Percentiles rank a stretch among this genome's conserved stretches.
phyloP scores from a whole-genome alignment of 2,797 vertebrate genomes.

The Echiichthys vipera region DNA sequence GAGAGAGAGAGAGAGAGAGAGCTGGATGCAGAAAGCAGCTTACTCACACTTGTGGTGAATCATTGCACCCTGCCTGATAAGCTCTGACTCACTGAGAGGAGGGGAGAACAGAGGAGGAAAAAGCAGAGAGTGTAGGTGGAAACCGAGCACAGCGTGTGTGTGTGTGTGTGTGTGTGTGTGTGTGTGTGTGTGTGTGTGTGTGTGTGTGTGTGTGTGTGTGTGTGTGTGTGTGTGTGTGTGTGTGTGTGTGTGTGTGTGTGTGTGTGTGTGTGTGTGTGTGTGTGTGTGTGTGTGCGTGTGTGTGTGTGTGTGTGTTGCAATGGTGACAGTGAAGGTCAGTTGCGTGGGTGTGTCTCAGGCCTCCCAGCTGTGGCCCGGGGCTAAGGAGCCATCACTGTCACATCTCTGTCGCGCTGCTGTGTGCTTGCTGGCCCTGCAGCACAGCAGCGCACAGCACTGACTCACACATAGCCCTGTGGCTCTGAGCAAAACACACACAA shows the following conservation, averaged over 20 bases:
- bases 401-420: slow-evolving; percentile 75
- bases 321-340: slow-evolving; percentile 85
- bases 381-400: slow-evolving; percentile 85
- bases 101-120: slow-evolving; percentile 48
- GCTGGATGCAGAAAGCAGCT: slow-evolving; percentile 72
- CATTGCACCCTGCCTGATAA: slow-evolving; percentile 71
- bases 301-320: slow-evolving; percentile 49
- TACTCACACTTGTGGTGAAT: slow-evolving; percentile 78
- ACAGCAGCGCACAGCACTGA: slow-evolving; percentile 56
- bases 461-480: slow-evolving; percentile 54
- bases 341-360: slow-evolving; percentile 80
- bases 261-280: slow-evolving; percentile 22
- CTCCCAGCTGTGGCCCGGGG: slow-evolving; percentile 81
- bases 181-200: slow-evolving; percentile 1
- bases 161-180: neutral
- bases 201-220: slow-evolving; percentile 2
- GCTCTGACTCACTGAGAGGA: slow-evolving; percentile 77
- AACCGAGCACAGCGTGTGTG: slow-evolving; percentile 33
- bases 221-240: neutral
- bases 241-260: slow-evolving; percentile 30
- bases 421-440: slow-evolving; percentile 67
- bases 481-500: slow-evolving; percentile 18
- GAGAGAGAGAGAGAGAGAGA: slow-evolving; percentile 68
- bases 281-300: slow-evolving; percentile 37
- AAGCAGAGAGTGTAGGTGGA: slow-evolving; percentile 57